phyloP scores from a whole-genome alignment of 1,140 invertebrate species.

The Ceratina australensis region DNA sequence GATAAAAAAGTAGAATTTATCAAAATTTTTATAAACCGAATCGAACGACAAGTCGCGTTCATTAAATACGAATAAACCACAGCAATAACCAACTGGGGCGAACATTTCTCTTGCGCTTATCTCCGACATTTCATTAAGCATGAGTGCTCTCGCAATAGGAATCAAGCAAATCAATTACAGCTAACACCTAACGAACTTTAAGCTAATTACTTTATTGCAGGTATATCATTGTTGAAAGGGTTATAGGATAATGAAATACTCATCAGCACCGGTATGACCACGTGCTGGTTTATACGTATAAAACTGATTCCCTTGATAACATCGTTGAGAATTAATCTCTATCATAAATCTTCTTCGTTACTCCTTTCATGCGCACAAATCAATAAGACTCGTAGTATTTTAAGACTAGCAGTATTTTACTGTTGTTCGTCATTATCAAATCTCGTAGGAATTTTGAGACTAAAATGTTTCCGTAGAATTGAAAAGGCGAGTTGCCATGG shows the following conservation, averaged over 20 bases:
- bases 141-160: conserved; percentile 66
- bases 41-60: conserved; percentile 7
- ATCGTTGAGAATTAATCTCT: too few relatives aligned
- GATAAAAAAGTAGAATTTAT: too few relatives aligned
- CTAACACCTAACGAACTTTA: conserved; percentile 47
- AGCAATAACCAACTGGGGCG: conserved; percentile 30
- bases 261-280: too few relatives aligned
- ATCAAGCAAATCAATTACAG: conserved; percentile 70
- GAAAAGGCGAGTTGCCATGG: conserved; percentile 56
- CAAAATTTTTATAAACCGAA: conserved; percentile 1
- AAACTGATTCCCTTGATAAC: conserved; percentile 5
- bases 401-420: too few relatives aligned
- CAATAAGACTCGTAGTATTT: too few relatives aligned
- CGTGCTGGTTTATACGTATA: too few relatives aligned
- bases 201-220: conserved; percentile 53
- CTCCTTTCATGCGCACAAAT: too few relatives aligned
- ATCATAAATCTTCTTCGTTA: too few relatives aligned
- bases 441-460: background rate
- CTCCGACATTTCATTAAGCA: conserved; percentile 67
- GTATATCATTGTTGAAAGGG: conserved; percentile 29
- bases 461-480: conserved; percentile 38
- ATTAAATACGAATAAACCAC: conserved; percentile 56
- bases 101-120: conserved; percentile 44
- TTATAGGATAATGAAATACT: background rate
- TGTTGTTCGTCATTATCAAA: too few relatives aligned